Evolutionary conservation across 2,113 vertebrate genomes (phyloP), one percentile per base, ranked within the genome.

Genomic region (Cervus canadensis): DNA sequence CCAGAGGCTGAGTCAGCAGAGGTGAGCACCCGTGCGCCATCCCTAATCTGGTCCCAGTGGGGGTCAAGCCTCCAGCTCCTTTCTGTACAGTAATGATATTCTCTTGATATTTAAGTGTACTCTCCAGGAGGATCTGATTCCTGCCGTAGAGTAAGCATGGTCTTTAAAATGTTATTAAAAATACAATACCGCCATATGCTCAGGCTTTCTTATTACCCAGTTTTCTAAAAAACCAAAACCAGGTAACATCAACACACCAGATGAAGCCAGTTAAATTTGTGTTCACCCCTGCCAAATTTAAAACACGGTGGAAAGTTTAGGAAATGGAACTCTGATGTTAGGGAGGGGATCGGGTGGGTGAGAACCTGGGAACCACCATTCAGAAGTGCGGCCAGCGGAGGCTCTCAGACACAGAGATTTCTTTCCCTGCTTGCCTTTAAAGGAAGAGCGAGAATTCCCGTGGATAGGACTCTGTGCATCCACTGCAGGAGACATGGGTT

Each of bases 81-180:
- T 90, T 79, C 5, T 14, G 76, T 45, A 50, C 48, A 56, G 14
- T 81, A 30, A 91, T 74, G n/a, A 52, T 74, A 50, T 71, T 79
- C 85, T 40, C 85, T 89, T 90, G 62, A 91, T 87, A 91, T 91
- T 97, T 93, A 54, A 86, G 56, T 97, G 33, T 50, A 36, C 48
- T 83, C n/a, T 97, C 43, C 33, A 67, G 17, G 43, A 90, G 89
- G 13, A 21, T 76, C 85, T 94, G 81, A 76, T 97, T 94, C 87
- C 50, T 97, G 48, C 59, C 26, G 0, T 17, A 40, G 62, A 92
- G 21, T 92, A 86, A 94, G 76, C 33, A 54, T 14, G 33, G 26
- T 91, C 33, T 95, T 33, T 91, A 94, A 95, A 97, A 89, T 88
- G 87, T 95, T 94, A 92, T 95, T 96, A 96, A 97, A 98, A 90